Base-by-base conservation (phyloP, 2,113 vertebrate species). In the Thunnus maccoyii region DNA sequence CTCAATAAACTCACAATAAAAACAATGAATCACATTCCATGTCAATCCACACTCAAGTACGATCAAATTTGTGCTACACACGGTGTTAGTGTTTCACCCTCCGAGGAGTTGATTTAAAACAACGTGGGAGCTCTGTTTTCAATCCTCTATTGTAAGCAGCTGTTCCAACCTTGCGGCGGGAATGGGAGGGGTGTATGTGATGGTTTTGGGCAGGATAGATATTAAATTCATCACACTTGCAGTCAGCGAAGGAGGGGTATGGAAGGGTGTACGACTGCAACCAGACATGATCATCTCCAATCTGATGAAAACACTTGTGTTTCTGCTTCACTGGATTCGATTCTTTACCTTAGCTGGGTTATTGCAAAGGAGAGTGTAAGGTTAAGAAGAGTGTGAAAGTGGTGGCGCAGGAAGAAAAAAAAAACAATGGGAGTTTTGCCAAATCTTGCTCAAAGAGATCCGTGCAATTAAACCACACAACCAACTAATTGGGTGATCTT, bases 201-300 rank as follows among this genome's bases (percentile, higher is more conserved):
- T 73, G 83, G 72, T 86, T 88, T 83, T 48, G 72, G 65, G 75
- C 70, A 77, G 56, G 57, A 80, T 14, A 61, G 76, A 84, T 86
- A 91, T 91, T 92, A 84, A 90, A 91, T 89, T 87, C 72, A 84
- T 88, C 82, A 82, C 86, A 90, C 81, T 86, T 75, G 41, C 72
- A 70, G 78, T 22, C 55, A 69, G 72, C 60, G 58, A 67, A 71
- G 66, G 84, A 69, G 51, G 44, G 36, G 3, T 4, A 54, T 48
- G 67, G 54, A 50, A 17, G 82, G 27, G 36, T 32, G 51, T 56
- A 64, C 47, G 52, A 77, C 54, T 80, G 70, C 55, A 92, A 92
- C 85, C 78, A 89, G 83, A 90, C 73, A 62, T 62, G 3, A 75
- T 72, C 71, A 75, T 85, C 78, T 74, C 73, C 56, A 54, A 52